phyloP scores from a whole-genome alignment of 2,113 vertebrate species.

The Notothenia coriiceps region DNA sequence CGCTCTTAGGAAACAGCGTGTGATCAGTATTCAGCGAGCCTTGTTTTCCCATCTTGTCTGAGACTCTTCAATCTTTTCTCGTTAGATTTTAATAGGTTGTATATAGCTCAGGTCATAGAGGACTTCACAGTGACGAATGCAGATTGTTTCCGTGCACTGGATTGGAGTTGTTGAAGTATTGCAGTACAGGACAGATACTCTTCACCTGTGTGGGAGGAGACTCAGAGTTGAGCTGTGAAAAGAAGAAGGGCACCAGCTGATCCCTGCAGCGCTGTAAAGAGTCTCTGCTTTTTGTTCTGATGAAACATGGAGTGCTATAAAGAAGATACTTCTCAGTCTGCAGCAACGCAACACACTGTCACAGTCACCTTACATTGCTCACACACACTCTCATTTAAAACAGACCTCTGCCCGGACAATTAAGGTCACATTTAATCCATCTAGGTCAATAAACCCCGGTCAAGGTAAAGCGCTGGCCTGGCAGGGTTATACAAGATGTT shows the following conservation, averaged over 20 bases:
- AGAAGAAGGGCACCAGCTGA: conserved; percentile 31
- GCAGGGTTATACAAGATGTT: conserved; percentile 58
- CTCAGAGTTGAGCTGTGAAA: conserved; percentile 16
- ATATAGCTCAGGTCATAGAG: conserved; percentile 50
- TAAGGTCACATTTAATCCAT: conserved; percentile 57
- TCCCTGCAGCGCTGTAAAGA: conserved; percentile 35
- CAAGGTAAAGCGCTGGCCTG: conserved; percentile 56
- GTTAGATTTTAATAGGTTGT: conserved; percentile 67
- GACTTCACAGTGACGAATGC: conserved; percentile 53
- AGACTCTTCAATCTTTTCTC: conserved; percentile 58
- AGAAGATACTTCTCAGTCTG: conserved; percentile 2
- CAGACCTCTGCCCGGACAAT: conserved; percentile 24
- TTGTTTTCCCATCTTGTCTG: conserved; percentile 53
- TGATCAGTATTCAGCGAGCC: conserved; percentile 65
- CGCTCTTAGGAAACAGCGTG: conserved; percentile 26
- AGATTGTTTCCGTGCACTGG: conserved; percentile 18
- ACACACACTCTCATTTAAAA: conserved; percentile 20
- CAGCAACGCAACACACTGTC: conserved; percentile 13
- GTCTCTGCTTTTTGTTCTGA: neutral
- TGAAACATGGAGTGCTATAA: conserved; percentile 31
- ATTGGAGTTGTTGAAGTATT: conserved; percentile 25
- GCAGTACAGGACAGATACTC: conserved; percentile 17
- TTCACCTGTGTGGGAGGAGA: conserved; percentile 52
- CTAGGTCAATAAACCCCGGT: conserved; percentile 56
- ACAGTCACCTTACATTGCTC: conserved; percentile 1